Evolutionary conservation across 2,888 invertebrate genomes (phyloP), one percentile per base, ranked within the genome.

Genomic region (Andrena haemorrhoa): DNA sequence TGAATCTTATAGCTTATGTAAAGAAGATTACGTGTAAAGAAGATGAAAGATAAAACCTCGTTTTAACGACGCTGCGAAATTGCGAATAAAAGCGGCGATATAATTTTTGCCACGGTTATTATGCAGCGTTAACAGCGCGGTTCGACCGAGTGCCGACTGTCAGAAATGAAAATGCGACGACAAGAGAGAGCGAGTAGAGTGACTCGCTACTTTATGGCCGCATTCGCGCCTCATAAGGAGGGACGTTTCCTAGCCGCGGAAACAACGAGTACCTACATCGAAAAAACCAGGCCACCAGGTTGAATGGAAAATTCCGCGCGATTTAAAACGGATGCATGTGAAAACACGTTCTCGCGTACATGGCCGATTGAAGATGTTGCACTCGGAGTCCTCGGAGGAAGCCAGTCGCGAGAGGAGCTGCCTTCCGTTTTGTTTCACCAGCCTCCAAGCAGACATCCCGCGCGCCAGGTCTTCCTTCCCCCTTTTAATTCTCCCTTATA

Each of bases 171-270:
- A 66, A 71, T 79, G 51, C 31, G 79, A 58, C 10, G 70, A 16
- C 41, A 66, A 60, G 41, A 64, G 70, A 16, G 41, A 26, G 26
- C 10, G 61, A 6, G 31, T 6, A 26, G 20, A 58, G 35, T 31
- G 64, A 66, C 65, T 70, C 69, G 51, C 58, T 66, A 47, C 41
- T 79, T 79, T 79, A 79, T 53, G 12, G 35, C 10, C 47, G 60
- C 10, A 61, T 71, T 79, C 80, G 49, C 79, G 70, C 65, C 41
- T 79, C 65, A 33, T 61, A 66, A 79, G 79, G 51, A 79, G 65
- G 20, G 65, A 71, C 65, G 31, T 70, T 78, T 65, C 51, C 35
- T 53, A 65, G 23, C 61, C 53, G 41, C 65, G 31, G 60, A 65
- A 79, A 65, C 70, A 79, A 60, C 31, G 41, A 16, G 41, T 41